These are phyloP conservation scores for Heteromormyrus szaboi DNA, from an alignment of 2,797 vertebrate species.

Conservation along the genomic window DNA sequence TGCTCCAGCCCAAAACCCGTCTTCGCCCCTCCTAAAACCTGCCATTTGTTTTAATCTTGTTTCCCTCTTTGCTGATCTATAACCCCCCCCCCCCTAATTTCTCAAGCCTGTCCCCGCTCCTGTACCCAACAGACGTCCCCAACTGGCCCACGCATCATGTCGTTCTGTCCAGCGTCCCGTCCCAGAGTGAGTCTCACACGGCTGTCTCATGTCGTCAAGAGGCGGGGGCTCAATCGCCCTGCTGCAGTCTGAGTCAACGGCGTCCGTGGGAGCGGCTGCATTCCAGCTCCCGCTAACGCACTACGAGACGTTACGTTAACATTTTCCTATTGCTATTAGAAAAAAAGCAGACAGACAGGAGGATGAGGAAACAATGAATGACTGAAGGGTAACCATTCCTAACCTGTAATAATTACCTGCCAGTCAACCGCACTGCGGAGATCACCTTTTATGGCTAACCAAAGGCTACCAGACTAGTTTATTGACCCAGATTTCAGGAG, in stretches of 20 bases:
- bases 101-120: neutral
- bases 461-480: conserved; percentile 19
- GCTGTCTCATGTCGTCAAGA: neutral
- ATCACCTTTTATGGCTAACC: neutral
- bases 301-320: neutral
- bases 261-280: neutral
- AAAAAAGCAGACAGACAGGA: neutral
- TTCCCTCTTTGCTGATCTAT: neutral
- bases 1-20: neutral
- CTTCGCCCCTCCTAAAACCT: neutral
- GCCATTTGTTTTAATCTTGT: neutral
- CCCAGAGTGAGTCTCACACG: neutral
- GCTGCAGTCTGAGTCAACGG: neutral
- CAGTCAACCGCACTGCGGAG: neutral
- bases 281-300: neutral
- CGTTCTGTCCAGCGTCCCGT: neutral
- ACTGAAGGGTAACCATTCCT: neutral
- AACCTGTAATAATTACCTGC: conserved; percentile 24
- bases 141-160: neutral
- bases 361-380: neutral
- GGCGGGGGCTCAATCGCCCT: neutral
- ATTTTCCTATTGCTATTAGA: neutral
- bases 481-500: neutral
- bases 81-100: neutral
- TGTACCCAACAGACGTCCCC: neutral